These are phyloP conservation scores for Drosophila koepferae DNA, from an alignment of 2,888 invertebrate species.

Conservation along the genomic window DNA sequence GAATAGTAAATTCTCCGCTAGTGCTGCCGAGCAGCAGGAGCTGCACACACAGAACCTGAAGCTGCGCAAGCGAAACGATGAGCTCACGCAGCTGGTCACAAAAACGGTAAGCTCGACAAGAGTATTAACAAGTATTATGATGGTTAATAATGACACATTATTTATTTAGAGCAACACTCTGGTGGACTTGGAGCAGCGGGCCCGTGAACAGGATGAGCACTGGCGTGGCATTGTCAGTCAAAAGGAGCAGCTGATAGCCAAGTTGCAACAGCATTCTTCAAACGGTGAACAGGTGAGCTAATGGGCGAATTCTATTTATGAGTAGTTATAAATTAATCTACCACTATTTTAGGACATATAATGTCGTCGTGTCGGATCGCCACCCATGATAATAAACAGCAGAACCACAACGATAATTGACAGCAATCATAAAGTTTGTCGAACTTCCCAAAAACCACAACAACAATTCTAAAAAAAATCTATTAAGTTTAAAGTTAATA, in stretches of 20 bases:
- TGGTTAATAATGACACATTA: background rate
- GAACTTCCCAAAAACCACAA: constrained; percentile 67
- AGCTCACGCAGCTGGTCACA: constrained; percentile 91
- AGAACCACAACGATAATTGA: constrained; percentile 72
- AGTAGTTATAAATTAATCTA: background rate
- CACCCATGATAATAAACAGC: constrained; percentile 29
- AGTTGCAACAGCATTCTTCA: constrained; percentile 82
- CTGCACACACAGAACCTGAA: constrained; percentile 88
- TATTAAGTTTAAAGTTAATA: constrained; percentile 76
- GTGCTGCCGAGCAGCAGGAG: constrained; percentile 79
- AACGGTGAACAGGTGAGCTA: constrained; percentile 83
- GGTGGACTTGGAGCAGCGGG: constrained; percentile 83
- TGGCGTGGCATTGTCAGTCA: constrained; percentile 84
- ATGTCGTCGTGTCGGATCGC: constrained; percentile 68
- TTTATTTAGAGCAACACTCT: constrained; percentile 82
- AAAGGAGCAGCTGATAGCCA: constrained; percentile 84
- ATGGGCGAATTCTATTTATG: background rate
- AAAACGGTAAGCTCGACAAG: constrained; percentile 88
- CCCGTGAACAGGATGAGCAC: constrained; percentile 84
- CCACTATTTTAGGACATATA: constrained; percentile 82
- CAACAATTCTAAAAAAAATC: constrained; percentile 80
- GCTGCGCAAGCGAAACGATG: constrained; percentile 88
- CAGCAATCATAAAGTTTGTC: constrained; percentile 62
- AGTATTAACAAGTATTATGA: background rate
- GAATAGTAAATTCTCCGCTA: constrained; percentile 69